Percentiles rank a stretch among this genome's conserved stretches.
phyloP scores from a whole-genome alignment of 2,797 vertebrate species.

The Esox masquinongy region DNA sequence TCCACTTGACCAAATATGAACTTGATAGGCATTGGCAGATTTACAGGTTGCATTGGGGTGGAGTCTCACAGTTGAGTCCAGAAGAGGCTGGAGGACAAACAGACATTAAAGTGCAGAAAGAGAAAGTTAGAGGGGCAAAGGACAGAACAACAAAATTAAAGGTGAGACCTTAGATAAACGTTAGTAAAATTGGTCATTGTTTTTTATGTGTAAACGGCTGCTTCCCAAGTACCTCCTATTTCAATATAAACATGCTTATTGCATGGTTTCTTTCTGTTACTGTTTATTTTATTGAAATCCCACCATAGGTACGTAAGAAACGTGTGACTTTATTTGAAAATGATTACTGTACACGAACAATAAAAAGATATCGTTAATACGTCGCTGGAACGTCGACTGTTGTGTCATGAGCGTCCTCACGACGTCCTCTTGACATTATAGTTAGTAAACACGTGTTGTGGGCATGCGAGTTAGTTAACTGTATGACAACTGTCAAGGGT shows the following conservation, averaged over 20 bases:
- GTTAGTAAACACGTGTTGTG: not conserved
- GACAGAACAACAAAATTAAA: not conserved
- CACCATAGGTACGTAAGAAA: not conserved
- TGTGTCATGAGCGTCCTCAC: no score
- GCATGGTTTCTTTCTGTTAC: not conserved
- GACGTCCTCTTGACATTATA: not conserved
- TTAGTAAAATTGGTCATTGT: constrained; percentile 51
- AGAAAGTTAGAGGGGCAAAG: constrained; percentile 17
- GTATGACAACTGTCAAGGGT: no score
- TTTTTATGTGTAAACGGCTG: not conserved
- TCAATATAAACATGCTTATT: constrained; percentile 23
- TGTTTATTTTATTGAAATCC: not conserved
- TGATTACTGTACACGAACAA: not conserved
- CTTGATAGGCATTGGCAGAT: constrained; percentile 63
- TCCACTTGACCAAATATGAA: constrained; percentile 78
- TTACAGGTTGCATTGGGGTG: constrained; percentile 62
- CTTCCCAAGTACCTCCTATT: not conserved
- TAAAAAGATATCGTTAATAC: no score
- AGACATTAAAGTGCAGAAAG: constrained; percentile 43
- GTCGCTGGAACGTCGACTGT: no score
- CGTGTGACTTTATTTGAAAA: not conserved
- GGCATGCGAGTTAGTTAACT: not conserved
- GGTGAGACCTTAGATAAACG: constrained; percentile 7
- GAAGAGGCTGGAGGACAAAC: constrained; percentile 79
- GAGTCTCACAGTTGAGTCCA: constrained; percentile 58